Evolutionary conservation across 2,113 vertebrate species (phyloP).

Genomic region (Rhabdomys dilectus): DNA sequence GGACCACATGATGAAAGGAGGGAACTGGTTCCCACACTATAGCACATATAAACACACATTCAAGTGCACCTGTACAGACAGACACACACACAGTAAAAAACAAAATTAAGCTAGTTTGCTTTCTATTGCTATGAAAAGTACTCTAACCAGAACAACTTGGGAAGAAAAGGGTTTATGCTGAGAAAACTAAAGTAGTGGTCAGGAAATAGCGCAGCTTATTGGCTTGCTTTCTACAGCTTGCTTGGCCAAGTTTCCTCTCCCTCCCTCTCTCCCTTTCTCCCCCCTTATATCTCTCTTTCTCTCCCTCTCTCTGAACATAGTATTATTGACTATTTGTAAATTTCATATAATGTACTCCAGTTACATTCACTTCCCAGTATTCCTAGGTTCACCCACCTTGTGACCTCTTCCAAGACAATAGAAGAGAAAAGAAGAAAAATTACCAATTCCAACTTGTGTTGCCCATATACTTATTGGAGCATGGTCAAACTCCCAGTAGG

Average conservation of each 20-base stretch:
- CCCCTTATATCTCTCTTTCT: neutral
- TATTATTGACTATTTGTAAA: neutral
- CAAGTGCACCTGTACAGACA: too few relatives aligned
- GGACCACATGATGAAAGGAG: neutral
- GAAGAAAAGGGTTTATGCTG: neutral
- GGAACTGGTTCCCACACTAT: neutral
- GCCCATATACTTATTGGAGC: neutral
- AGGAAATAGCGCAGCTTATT: too few relatives aligned
- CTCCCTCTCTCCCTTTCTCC: neutral
- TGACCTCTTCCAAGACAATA: neutral
- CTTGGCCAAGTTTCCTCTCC: neutral
- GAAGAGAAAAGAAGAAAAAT: neutral
- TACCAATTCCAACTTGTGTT: neutral
- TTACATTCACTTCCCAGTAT: neutral
- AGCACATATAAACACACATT: neutral
- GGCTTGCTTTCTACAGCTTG: neutral
- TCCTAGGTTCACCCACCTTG: neutral
- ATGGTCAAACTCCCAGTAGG: neutral
- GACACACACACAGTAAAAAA: too few relatives aligned
- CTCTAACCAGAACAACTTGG: neutral
- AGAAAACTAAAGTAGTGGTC: neutral
- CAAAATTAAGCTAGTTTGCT: neutral
- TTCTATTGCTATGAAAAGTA: neutral
- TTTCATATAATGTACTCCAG: neutral
- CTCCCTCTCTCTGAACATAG: too few relatives aligned